Base-by-base conservation (phyloP, 1,140 invertebrate species). In the Pogonomyrmex californicus region DNA sequence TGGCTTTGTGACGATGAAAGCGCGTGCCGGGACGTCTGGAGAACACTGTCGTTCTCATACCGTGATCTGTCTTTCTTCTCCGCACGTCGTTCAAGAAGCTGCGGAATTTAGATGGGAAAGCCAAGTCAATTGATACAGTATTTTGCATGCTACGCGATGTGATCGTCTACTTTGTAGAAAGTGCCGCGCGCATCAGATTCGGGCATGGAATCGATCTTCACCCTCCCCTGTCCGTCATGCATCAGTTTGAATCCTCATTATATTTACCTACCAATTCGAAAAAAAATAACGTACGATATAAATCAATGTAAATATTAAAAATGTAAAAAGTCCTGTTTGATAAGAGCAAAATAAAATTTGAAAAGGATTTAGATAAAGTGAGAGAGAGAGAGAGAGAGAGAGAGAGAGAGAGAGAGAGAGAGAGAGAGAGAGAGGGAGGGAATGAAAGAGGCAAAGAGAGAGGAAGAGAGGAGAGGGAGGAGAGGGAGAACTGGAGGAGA, bases 31-130 rank as follows among this genome's bases (percentile, higher is more conserved):
- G 23, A 66, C 66, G 33, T 75, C 47, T 41, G 56, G 30, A 49
- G 68, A 49, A 75, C 54, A 56, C 33, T 75, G 68, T 58, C 66
- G 71, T 83, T 49, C 68, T 49, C 73, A 62, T 83, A 75, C 79
- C 68, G 30, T 75, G 54, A 83, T 83, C 79, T 60, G 79, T 83
- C 79, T 83, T 83, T 49, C 79, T 83, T 62, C 68, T 83, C 12
- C 54, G 79, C 68, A 38, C 79, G 56, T 75, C 79, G 66, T 47
- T 30, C 33, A 49, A 83, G 79, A 62, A 73, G 68, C 68, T 83
- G 38, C 54, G 68, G 79, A 83, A 83, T 83, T 83, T 83, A 73
- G 54, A 83, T 83, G 10, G 79, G n/a, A 83, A 83, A 83, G 68
- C 79, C 79, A 41, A 75, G 70, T 60, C 79, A 75, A 75, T 41